Conservation (phyloP, 1,140 invertebrate genomes). For the Popillia japonica region DNA sequence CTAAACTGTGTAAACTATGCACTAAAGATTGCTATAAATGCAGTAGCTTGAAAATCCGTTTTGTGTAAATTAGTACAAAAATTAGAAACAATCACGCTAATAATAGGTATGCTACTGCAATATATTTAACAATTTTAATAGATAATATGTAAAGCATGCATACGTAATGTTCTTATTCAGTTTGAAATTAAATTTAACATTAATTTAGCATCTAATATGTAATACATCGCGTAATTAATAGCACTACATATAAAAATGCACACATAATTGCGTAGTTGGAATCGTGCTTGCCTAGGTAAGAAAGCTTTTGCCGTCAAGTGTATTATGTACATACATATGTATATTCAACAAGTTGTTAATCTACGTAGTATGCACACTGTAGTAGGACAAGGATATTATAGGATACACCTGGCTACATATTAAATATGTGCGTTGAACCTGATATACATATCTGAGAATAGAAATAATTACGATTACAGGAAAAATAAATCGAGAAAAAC, state of each 20-base stretch:
- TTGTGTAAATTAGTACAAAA: too few relatives aligned
- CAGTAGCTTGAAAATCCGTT: too few relatives aligned
- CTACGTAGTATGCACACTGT: conserved; percentile 3
- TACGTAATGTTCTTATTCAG: too few relatives aligned
- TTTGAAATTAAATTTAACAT: too few relatives aligned
- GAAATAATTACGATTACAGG: not conserved
- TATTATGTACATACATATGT: not conserved
- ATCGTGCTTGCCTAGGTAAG: not conserved
- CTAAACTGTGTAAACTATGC: too few relatives aligned
- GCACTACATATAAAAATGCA: not conserved
- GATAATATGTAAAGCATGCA: too few relatives aligned
- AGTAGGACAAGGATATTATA: conserved; percentile 12
- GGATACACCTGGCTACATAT: conserved; percentile 22
- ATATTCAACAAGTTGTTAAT: conserved; percentile 34
- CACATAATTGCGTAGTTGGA: conserved; percentile 8
- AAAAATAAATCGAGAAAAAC: not conserved
- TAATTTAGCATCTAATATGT: too few relatives aligned
- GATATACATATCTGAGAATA: not conserved
- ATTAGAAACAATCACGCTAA: too few relatives aligned
- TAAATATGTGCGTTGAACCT: not conserved
- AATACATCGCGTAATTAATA: not conserved
- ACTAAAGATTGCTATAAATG: too few relatives aligned
- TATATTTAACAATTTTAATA: too few relatives aligned
- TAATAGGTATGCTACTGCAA: too few relatives aligned
- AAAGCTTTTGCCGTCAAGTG: conserved; percentile 31